Base-by-base conservation (phyloP, 2,888 invertebrate species). In the Cecidostiba fungosa region DNA sequence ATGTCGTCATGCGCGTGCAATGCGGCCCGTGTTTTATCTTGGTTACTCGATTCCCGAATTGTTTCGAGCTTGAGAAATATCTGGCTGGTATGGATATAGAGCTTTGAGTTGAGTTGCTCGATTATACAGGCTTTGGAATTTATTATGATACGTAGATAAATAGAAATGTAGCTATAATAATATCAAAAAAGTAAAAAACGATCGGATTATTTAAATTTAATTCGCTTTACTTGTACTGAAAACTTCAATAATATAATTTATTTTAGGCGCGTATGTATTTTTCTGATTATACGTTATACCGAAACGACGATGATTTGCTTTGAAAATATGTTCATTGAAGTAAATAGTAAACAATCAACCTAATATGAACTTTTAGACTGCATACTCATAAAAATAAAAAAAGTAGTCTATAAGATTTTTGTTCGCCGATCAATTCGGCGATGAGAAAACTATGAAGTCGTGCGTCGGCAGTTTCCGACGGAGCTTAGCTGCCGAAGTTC, bases 1-100 rank as follows among this genome's bases (percentile, higher is more conserved):
- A 88, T 88, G 88, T 87, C 87, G 81, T 82, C 36, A 69, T 86
- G 82, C 50, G 23, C 39, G 29, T n/a, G 62, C 29, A 32, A 69
- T 83, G 54, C 81, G 86, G 26, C 3, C n/a, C n/a, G n/a, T 59
- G 23, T 66, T 66, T 29, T 66, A 66, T 89, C 87, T 47, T 82
- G 66, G 66, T 62, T 84, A 50, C 29, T 23, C 69, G 32, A 66
- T 29, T 84, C 50, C 54, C 26, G 66, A 66, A 66, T 66, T 66
- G 66, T 66, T 66, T 66, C 29, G n/a, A 23, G 66, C 2, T 29
- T 29, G 29, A 29, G 66, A 26, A 26, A 62, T 23, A 2, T 23
- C 10, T 5, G 66, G 3, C 29, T n/a, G 23, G 29, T 2, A 12
- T 29, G 29, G n/a, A 26, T 23, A 26, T 23, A 12, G 23, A 62